A percentile compares a stretch with the other conserved stretches of the same genome.
These are phyloP conservation scores for Phoenicopterus ruber DNA, from an alignment of 2,113 vertebrate genomes.

Conservation along the genomic window DNA sequence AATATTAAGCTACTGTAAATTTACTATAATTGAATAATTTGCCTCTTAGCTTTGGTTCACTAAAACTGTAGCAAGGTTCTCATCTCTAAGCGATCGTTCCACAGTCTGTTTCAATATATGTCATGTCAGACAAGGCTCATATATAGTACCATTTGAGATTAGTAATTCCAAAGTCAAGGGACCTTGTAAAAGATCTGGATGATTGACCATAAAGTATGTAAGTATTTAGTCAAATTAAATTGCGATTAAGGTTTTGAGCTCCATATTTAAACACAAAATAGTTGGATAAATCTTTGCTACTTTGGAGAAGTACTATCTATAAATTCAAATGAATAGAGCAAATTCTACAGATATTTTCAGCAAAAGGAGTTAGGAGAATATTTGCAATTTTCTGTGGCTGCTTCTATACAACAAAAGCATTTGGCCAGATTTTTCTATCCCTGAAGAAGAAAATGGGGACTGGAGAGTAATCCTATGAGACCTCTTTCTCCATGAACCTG, in stretches of 20 bases:
- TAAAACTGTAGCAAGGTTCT: constrained; percentile 74
- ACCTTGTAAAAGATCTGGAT: constrained; percentile 76
- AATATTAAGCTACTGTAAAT: constrained; percentile 84
- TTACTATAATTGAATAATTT: constrained; percentile 84
- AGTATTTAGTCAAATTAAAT: constrained; percentile 81
- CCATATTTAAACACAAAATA: constrained; percentile 71
- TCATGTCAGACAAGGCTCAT: constrained; percentile 76
- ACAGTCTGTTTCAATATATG: constrained; percentile 77
- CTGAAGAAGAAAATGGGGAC: neutral
- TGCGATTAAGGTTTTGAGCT: constrained; percentile 67
- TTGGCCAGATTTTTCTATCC: neutral
- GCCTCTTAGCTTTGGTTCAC: constrained; percentile 82
- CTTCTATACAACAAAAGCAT: neutral
- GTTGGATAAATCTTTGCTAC: constrained; percentile 62
- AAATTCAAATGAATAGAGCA: neutral
- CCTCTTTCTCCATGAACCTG: neutral
- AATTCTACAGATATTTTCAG: neutral
- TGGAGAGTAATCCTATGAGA: neutral
- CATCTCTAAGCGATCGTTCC: constrained; percentile 72
- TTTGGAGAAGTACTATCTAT: constrained; percentile 53
- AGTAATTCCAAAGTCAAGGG: constrained; percentile 73
- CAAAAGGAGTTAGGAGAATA: neutral
- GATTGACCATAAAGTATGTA: constrained; percentile 78
- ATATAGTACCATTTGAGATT: constrained; percentile 61
- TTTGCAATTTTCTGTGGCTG: neutral